Percentiles rank a stretch among this genome's conserved stretches.
Evolutionary conservation across 2,888 invertebrate species (phyloP).

Genomic region (Trachelus iudaicus): DNA sequence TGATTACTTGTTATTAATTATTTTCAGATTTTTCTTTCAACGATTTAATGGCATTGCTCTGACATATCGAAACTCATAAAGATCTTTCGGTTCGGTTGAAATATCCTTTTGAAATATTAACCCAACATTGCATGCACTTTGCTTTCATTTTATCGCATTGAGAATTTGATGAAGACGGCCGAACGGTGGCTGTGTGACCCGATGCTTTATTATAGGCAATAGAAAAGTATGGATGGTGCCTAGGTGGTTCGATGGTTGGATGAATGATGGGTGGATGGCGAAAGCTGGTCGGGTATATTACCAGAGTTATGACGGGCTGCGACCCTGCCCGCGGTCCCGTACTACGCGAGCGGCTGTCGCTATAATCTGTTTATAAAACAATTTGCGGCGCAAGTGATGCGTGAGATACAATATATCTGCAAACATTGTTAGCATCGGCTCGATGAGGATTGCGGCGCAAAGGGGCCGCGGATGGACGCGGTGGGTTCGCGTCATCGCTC

Average conservation of each 20-base stretch:
- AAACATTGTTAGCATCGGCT: conserved; percentile 67
- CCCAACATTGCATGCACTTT: conserved; percentile 31
- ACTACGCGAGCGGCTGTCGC: conserved; percentile 69
- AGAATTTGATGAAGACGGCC: conserved; percentile 30
- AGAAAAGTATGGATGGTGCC: neutral
- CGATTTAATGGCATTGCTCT: neutral
- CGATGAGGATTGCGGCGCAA: conserved; percentile 62
- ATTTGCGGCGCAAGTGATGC: conserved; percentile 81
- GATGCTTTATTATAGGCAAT: neutral
- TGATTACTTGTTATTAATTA: neutral
- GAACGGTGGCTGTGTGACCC: neutral
- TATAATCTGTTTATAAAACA: conserved; percentile 85
- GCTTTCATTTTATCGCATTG: conserved; percentile 41
- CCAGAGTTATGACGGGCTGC: conserved; percentile 37
- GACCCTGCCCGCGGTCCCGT: conserved; percentile 62
- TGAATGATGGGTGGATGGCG: conserved; percentile 4
- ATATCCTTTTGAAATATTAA: conserved; percentile 19
- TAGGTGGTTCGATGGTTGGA: neutral
- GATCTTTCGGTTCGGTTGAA: conserved; percentile 27
- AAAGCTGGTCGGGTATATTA: conserved; percentile 41
- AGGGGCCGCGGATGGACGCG: neutral
- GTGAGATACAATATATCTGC: conserved; percentile 69
- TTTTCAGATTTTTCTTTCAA: neutral
- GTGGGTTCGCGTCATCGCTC: conserved; percentile 27
- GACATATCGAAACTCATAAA: neutral